Evolutionary conservation across 64 coral and sea anemone genomes (phyloP).

Genomic region (Montipora capricornis): DNA sequence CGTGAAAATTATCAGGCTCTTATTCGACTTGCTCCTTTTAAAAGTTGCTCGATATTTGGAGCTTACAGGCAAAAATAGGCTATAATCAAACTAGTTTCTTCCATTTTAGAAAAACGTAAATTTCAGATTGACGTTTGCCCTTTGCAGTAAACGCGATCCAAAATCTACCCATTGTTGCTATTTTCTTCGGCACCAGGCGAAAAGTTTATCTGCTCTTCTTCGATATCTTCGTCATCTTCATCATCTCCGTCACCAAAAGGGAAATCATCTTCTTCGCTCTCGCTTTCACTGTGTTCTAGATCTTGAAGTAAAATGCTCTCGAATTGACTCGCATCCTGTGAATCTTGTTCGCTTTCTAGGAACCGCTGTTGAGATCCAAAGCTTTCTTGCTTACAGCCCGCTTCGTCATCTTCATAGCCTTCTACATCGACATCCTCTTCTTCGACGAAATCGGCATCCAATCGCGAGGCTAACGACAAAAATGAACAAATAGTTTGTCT

Average conservation of each 20-base stretch:
- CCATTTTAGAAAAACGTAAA: too few relatives aligned
- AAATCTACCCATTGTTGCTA: neutral
- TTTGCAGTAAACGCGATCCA: too few relatives aligned
- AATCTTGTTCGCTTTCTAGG: conserved; percentile 33
- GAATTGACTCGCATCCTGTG: conserved; percentile 68
- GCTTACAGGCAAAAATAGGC: too few relatives aligned
- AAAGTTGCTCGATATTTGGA: too few relatives aligned
- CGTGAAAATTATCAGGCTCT: too few relatives aligned
- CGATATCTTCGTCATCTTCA: conserved; percentile 84
- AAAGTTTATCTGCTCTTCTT: conserved; percentile 64
- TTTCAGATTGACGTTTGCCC: too few relatives aligned
- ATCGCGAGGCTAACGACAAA: conserved; percentile 26
- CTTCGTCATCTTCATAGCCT: conserved; percentile 67
- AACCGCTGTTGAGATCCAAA: conserved; percentile 20
- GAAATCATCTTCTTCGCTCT: conserved; percentile 96
- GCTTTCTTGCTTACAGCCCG: conserved; percentile 50
- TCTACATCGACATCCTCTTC: conserved; percentile 84
- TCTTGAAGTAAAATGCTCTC: conserved; percentile 96
- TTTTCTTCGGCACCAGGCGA: neutral
- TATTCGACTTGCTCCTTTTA: too few relatives aligned
- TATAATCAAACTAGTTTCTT: too few relatives aligned
- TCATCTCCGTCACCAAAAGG: conserved; percentile 99
- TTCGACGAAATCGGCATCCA: conserved; percentile 57
- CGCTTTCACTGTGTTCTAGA: conserved; percentile 93
- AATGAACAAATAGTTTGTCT: neutral